Percentiles rank a stretch among this genome's conserved stretches.
phyloP scores from a whole-genome alignment of 2,797 vertebrate genomes.

The Epinephelus coioides region DNA sequence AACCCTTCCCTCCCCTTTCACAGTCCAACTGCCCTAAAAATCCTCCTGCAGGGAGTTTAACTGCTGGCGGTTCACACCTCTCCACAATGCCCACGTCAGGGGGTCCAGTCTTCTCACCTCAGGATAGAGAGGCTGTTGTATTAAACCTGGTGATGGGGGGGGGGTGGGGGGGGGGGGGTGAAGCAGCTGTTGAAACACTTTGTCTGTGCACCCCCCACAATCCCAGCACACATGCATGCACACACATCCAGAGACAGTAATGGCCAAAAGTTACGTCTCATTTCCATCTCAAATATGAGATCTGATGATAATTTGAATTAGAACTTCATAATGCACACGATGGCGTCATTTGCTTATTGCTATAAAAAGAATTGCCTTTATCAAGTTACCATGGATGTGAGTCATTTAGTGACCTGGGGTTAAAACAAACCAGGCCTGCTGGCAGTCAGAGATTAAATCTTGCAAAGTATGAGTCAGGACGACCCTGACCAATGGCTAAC shows the following conservation, averaged over 20 bases:
- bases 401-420: slow-evolving; percentile 65
- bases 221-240: slow-evolving; percentile 40
- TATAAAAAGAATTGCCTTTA: slow-evolving; percentile 50
- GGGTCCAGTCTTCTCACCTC: slow-evolving; percentile 79
- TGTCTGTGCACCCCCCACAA: slow-evolving; percentile 44
- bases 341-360: slow-evolving; percentile 34
- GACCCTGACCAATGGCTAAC: slow-evolving; percentile 54
- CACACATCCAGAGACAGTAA: slow-evolving; percentile 31
- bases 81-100: slow-evolving; percentile 76
- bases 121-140: slow-evolving; percentile 74
- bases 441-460: slow-evolving; percentile 73
- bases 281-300: slow-evolving; percentile 47
- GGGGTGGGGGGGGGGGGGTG: background rate
- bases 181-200: slow-evolving; percentile 76
- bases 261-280: slow-evolving; percentile 16
- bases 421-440: slow-evolving; percentile 71
- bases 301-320: slow-evolving; percentile 29
- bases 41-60: slow-evolving; percentile 68
- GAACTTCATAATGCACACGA: slow-evolving; percentile 9
- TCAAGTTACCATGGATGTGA: slow-evolving; percentile 63
- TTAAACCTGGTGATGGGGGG: slow-evolving; percentile 45
- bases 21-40: slow-evolving; percentile 56
- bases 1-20: slow-evolving; percentile 34
- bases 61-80: slow-evolving; percentile 80
- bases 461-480: slow-evolving; percentile 65